phyloP scores from a whole-genome alignment of 1,140 invertebrate species.

The Aphelinus certus region DNA sequence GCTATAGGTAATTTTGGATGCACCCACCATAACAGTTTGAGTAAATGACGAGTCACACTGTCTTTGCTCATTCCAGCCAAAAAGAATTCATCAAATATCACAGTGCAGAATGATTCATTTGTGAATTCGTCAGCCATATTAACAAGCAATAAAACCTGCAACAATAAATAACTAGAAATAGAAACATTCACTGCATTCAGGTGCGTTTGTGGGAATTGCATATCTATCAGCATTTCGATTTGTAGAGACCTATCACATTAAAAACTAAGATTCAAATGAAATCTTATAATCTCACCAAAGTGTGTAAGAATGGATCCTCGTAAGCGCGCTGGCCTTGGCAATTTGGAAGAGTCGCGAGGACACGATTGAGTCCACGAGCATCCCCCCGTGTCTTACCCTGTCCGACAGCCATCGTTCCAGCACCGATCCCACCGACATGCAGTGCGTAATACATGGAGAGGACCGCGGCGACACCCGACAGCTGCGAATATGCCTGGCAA shows the following conservation, averaged over 20 bases:
- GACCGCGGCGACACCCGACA: conserved; percentile 90
- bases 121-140: conserved; percentile 92
- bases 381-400: conserved; percentile 78
- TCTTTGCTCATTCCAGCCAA: conserved; percentile 87
- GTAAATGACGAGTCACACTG: conserved; percentile 92
- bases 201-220: no score
- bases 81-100: conserved; percentile 96
- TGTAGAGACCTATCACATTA: no score
- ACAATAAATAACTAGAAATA: neutral
- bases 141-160: conserved; percentile 83
- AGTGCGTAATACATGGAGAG: conserved; percentile 95
- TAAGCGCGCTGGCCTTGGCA: conserved; percentile 92
- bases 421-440: conserved; percentile 83
- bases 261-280: neutral
- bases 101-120: conserved; percentile 94
- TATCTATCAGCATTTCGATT: no score
- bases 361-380: conserved; percentile 84
- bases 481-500: conserved; percentile 88
- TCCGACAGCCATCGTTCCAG: conserved; percentile 64
- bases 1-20: conserved; percentile 84
- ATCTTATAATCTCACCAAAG: conserved; percentile 69
- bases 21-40: conserved; percentile 93
- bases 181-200: no score
- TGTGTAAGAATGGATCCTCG: conserved; percentile 95
- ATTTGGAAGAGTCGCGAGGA: conserved; percentile 87